phyloP scores from a whole-genome alignment of 92 coral and sea anemone species.

The Zoanthus sansibaricus region DNA sequence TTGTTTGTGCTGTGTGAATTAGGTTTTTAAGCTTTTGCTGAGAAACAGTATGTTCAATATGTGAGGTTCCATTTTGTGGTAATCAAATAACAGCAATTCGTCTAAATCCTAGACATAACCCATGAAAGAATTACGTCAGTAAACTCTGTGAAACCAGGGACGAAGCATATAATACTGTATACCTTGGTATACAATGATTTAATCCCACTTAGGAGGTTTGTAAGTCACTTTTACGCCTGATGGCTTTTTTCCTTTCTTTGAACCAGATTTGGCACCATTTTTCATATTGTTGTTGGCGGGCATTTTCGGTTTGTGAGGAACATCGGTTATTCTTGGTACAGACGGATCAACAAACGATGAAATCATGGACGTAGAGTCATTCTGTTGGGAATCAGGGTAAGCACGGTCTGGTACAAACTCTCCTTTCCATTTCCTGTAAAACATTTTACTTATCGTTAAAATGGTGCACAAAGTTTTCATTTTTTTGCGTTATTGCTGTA shows the following conservation, averaged over 20 bases:
- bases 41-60: too few species aligned
- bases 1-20: too few species aligned
- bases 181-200: conserved; percentile 4
- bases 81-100: too few species aligned
- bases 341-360: conserved; percentile 94
- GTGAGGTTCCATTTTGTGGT: too few species aligned
- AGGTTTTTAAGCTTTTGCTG: too few species aligned
- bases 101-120: too few species aligned
- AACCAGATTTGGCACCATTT: conserved; percentile 63
- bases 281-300: conserved; percentile 28
- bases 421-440: conserved; percentile 84
- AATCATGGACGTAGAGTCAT: conserved; percentile 70
- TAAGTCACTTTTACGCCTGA: conserved; percentile 91
- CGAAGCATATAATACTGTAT: neutral
- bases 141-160: too few species aligned
- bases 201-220: conserved; percentile 95
- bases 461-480: neutral
- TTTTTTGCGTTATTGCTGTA: neutral
- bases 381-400: conserved; percentile 68
- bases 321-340: conserved; percentile 92
- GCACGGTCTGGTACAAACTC: conserved; percentile 92
- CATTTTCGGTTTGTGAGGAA: conserved; percentile 85
- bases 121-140: too few species aligned
- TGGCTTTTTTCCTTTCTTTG: conserved; percentile 78
- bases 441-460: neutral